phyloP scores from a whole-genome alignment of 2,113 vertebrate genomes.

The Calcarius ornatus region DNA sequence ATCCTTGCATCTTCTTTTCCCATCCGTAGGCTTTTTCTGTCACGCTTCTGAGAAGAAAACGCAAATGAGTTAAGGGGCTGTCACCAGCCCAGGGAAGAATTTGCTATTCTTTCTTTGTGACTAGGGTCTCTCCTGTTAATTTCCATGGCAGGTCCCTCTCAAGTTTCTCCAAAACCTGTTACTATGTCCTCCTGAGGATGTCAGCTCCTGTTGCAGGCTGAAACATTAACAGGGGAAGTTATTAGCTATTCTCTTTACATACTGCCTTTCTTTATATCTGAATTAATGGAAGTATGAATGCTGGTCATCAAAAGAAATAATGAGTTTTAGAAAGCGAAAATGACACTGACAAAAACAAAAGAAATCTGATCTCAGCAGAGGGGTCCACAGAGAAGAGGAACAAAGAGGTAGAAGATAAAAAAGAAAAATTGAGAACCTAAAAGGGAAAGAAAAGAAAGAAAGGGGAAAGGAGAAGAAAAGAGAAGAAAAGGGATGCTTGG shows the following conservation, averaged over 20 bases:
- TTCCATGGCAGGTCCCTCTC: neutral
- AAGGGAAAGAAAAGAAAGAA: neutral
- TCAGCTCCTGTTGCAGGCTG: neutral
- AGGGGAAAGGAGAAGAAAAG: neutral
- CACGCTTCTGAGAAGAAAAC: neutral
- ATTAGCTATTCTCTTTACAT: conserved; percentile 66
- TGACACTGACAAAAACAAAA: conserved; percentile 66
- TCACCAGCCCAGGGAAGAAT: neutral
- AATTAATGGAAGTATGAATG: conserved; percentile 70
- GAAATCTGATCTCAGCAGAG: conserved; percentile 53
- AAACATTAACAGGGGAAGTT: conserved; percentile 42
- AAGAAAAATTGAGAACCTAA: neutral
- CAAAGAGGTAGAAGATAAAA: conserved; percentile 52
- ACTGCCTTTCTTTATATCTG: conserved; percentile 45
- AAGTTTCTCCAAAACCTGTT: conserved; percentile 39
- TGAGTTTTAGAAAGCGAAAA: conserved; percentile 69
- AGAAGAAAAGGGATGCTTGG: neutral
- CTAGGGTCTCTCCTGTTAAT: neutral
- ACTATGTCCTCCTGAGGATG: conserved; percentile 3
- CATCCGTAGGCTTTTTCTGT: neutral
- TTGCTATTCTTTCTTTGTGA: neutral
- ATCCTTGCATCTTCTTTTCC: neutral
- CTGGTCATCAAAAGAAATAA: conserved; percentile 64
- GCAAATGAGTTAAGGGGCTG: conserved; percentile 25
- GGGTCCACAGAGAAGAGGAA: conserved; percentile 63